Evolutionary conservation across 2,797 vertebrate species (phyloP), one percentile per base, ranked within the genome.

Genomic region (Danio albolineatus): DNA sequence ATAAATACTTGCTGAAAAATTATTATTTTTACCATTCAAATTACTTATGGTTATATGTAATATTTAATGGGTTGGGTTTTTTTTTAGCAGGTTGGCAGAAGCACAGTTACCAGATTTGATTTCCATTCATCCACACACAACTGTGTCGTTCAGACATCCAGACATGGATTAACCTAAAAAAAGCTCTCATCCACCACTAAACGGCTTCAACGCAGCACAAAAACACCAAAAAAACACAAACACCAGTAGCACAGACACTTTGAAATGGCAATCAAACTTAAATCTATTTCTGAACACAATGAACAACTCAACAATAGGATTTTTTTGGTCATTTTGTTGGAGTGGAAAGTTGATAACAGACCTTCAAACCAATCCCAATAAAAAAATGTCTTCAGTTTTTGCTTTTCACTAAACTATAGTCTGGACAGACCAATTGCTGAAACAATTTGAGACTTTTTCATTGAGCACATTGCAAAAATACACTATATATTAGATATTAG

Each of bases 101-200:
- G n/a, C n/a, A 46, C 36, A 21, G 51, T 51, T 16, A 61, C 49
- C 53, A 57, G 66, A 51, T 43, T 43, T 46, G 6, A 21, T 4
- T n/a, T 38, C 54, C 49, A 73, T 51, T 51, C 49, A 72, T 28
- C 21, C n/a, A 73, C 61, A 56, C 59, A 67, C 39, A 9, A 76
- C 38, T 12, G 53, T 70, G 56, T 43, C 38, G 13, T 72, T 57
- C 53, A 56, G 17, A 56, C 39, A n/a, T n/a, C n/a, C n/a, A n/a
- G n/a, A n/a, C n/a, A 17, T 60, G 14, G 16, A 73, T 48, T 61
- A 48, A 60, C 10, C 16, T 7, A 48, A 13, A 17, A 41, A 67
- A 67, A 49, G 28, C 12, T 9, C 7, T 51, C 28, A 75, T 71
- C 51, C 36, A 2, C 10, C 8, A 10, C 38, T 41, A 17, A 41